Evolutionary conservation across 1,140 invertebrate genomes (phyloP).

Genomic region (Platorchestia sp.): DNA sequence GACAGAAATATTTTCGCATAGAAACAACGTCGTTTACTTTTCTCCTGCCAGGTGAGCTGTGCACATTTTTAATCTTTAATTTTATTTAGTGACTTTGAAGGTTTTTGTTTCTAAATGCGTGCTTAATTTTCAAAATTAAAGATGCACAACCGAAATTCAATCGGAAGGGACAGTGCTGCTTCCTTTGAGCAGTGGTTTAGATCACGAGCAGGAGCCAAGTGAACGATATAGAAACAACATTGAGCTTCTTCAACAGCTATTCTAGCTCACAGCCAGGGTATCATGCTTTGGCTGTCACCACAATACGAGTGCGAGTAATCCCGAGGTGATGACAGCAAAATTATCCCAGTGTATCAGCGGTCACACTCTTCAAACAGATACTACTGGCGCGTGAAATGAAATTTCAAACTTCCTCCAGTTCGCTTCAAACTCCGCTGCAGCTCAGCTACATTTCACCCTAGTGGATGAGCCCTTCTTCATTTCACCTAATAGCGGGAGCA

Average conservation of each 20-base stretch:
- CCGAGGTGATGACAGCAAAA: too few relatives aligned
- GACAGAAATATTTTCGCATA: not conserved
- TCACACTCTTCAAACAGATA: not conserved
- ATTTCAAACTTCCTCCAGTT: not conserved
- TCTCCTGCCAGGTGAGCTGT: too few relatives aligned
- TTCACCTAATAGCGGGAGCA: not conserved
- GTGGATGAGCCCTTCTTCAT: not conserved
- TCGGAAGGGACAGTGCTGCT: not conserved
- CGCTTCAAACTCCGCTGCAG: too few relatives aligned
- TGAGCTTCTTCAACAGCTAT: too few relatives aligned
- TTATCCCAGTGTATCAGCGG: too few relatives aligned
- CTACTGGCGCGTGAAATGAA: not conserved
- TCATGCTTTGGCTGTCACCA: too few relatives aligned
- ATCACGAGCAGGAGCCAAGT: not conserved
- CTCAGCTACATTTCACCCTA: not conserved
- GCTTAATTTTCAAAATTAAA: not conserved
- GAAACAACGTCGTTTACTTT: not conserved
- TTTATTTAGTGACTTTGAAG: not conserved
- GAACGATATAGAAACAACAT: too few relatives aligned
- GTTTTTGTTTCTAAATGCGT: not conserved
- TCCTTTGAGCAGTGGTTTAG: not conserved
- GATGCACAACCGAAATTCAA: not conserved
- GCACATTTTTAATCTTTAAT: not conserved
- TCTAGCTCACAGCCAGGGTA: too few relatives aligned
- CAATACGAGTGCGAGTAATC: too few relatives aligned